Evolutionary conservation across 2,888 invertebrate genomes (phyloP).

Genomic region (Platycheirus rosarum): DNA sequence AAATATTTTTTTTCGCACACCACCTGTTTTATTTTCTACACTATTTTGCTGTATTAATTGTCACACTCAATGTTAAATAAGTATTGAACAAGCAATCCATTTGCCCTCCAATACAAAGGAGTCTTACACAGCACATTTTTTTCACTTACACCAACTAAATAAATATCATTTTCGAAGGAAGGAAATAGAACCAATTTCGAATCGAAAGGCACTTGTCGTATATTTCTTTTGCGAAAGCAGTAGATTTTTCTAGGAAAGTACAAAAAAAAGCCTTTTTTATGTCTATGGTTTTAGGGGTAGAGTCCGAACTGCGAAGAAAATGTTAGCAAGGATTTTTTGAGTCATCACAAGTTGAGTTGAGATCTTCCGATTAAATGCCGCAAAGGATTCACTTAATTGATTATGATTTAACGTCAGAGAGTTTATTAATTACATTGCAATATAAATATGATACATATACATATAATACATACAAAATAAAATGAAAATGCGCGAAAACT

Average conservation of each 20-base stretch:
- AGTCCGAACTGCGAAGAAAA: too few species aligned
- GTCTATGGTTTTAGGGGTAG: neutral
- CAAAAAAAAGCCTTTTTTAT: constrained; percentile 15
- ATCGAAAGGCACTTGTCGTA: constrained; percentile 55
- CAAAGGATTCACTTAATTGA: constrained; percentile 50
- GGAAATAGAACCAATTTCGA: constrained; percentile 51
- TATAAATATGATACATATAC: neutral
- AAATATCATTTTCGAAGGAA: constrained; percentile 15
- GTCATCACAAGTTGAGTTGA: constrained; percentile 46
- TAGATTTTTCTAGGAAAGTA: constrained; percentile 1
- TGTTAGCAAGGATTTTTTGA: constrained; percentile 42
- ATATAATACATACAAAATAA: neutral
- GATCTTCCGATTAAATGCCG: constrained; percentile 46
- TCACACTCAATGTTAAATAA: too few species aligned
- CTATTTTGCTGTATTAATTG: too few species aligned
- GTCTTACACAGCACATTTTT: constrained; percentile 52
- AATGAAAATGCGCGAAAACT: neutral
- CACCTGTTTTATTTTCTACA: too few species aligned
- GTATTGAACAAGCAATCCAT: too few species aligned
- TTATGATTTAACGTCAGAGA: constrained; percentile 3
- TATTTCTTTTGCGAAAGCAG: constrained; percentile 26
- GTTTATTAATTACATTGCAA: constrained; percentile 14
- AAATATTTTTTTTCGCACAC: too few species aligned
- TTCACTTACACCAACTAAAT: neutral
- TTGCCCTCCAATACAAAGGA: too few species aligned